Evolutionary conservation across 2,888 invertebrate genomes (phyloP), one percentile per base, ranked within the genome.

Genomic region (Dysmachus trigonus): DNA sequence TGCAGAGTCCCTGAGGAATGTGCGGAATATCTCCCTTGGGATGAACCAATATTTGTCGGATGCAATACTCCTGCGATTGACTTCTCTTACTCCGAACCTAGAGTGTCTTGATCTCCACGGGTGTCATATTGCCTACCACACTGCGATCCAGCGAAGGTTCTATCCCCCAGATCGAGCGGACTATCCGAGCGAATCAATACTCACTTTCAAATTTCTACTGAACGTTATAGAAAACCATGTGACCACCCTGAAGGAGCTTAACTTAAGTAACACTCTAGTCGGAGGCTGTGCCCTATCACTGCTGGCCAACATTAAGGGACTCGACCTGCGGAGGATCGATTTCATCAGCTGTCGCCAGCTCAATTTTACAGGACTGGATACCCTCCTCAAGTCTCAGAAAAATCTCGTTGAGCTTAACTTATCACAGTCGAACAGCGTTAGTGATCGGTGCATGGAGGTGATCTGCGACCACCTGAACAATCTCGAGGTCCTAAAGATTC

Each of bases 41-140:
- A 94, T 94, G 53, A 95, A 96, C 90, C 93, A 95, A 88, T 96
- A 96, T 90, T 92, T 96, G 51, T 95, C 96, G 1, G 96, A 96
- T 93, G 94, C 95, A n/a, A 93, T 95, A 13, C 94, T 96, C 83
- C 93, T 94, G 89, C 93, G 96, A 89, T 93, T 96, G 89, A 93
- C 94, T 1, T 92, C 93, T 7, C 93, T 94, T 13, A 94, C 95
- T 88, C 94, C 94, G 72, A 92, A 93, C 86, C 90, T 96, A 22
- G 93, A 94, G 87, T 92, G 93, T 18, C 90, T 96, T 0, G 94
- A 95, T 89, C 92, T 96, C 87, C 94, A 95, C 35, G 94, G 94
- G 8, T 95, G 95, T 88, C 95, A 95, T 86, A 93, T 96, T 81
- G 95, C 95, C 38, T 96, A 95, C 90, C 96, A 96, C 90, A 92